Base-by-base conservation (phyloP, 2,888 invertebrate species). In the Sclerodermus sp. region DNA sequence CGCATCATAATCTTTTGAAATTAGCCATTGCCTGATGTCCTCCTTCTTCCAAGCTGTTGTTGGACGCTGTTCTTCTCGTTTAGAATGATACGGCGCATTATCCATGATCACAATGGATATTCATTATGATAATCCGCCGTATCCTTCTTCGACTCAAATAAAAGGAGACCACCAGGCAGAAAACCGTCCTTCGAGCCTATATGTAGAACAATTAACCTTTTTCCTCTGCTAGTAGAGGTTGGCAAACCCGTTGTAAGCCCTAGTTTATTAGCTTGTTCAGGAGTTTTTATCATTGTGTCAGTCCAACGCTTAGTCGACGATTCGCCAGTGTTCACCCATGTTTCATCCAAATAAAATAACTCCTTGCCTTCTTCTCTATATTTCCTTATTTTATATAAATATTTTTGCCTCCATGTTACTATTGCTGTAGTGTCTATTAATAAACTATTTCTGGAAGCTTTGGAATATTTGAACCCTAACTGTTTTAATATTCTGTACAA, bases 91-190 rank as follows among this genome's bases (percentile, higher is more conserved):
- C 12, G 34, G 34, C 3, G 34, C 34, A 14, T 34, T 34, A 10
- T 34, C 34, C 34, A 34, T 34, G 4, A 34, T 12, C 3, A 34
- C 10, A 10, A 34, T 12, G 4, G 34, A 62, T 64, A n/a, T 44
- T 64, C 59, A 15, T 52, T 53, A 44, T 63, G 57, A 31, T 51
- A 60, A 43, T 55, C 55, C 9, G 34, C 42, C 13, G 48, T 46
- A 8, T 23, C 8, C 52, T 60, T 60, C 40, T 57, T 57, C 1
- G 45, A 48, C 45, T 60, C 46, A 43, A 56, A 57, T 15, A 49
- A 40, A 12, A 55, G 45, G 13, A 56, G 42, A 31, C 55, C 57
- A 13, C 46, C 54, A 4, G 54, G 49, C 13, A 64, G 58, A 55
- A 64, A 61, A 42, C 57, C 58, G 40, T 32, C 14, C 36, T 53